phyloP scores from a whole-genome alignment of 2,797 vertebrate species.

The Premnoplex brunnescens region DNA sequence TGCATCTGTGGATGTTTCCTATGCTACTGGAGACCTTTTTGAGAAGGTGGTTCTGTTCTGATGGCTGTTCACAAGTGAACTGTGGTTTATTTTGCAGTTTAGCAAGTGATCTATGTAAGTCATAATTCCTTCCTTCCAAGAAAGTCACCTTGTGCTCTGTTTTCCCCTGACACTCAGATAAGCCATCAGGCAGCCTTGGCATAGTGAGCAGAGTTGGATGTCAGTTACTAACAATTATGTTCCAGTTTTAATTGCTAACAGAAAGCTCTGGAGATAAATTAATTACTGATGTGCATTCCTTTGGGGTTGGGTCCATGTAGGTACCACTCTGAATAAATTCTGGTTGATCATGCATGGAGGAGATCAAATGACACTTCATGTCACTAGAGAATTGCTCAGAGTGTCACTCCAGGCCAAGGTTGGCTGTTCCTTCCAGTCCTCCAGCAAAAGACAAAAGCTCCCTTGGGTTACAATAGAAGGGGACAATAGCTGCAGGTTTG shows the following conservation, averaged over 20 bases:
- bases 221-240: not conserved
- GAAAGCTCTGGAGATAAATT: not conserved
- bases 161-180: not conserved
- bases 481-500: not conserved
- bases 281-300: not conserved
- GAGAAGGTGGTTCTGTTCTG: not conserved
- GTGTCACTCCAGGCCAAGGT: not conserved
- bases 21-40: not conserved
- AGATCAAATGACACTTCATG: not conserved
- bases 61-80: not conserved
- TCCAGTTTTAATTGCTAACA: not conserved
- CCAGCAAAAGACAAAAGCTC: not conserved
- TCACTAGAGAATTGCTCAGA: not conserved
- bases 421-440: not conserved
- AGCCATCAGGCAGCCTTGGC: not conserved
- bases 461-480: not conserved
- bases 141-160: not conserved
- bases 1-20: not conserved
- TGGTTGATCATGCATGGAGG: accelerated
- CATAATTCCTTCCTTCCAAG: not conserved
- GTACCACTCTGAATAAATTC: not conserved
- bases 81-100: not conserved
- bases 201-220: not conserved
- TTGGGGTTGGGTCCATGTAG: not conserved
- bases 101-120: not conserved